phyloP scores from a whole-genome alignment of 2,797 vertebrate species.

The Sebastes nivosus region DNA sequence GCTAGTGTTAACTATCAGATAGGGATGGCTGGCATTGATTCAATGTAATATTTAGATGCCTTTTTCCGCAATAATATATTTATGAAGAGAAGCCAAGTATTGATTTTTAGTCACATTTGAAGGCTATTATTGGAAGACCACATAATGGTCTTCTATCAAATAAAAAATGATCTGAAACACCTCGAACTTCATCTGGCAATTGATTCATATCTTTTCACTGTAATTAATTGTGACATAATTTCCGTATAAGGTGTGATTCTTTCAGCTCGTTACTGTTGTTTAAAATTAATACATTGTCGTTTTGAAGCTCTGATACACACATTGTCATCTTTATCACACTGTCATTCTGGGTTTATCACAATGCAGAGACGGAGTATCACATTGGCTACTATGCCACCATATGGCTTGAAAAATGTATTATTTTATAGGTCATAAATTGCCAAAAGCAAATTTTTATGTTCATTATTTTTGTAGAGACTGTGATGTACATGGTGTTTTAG shows the following conservation, averaged over 20 bases:
- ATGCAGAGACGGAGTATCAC: background rate
- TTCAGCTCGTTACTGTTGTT: background rate
- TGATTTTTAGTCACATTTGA: conserved; percentile 36
- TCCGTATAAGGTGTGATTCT: background rate
- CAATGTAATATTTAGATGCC: conserved; percentile 9
- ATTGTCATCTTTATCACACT: background rate
- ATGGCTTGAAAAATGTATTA: background rate
- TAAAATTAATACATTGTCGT: background rate
- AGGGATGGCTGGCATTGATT: conserved; percentile 13
- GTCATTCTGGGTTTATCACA: background rate
- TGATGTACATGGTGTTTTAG: background rate
- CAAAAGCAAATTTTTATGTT: background rate
- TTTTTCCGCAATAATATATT: conserved; percentile 13
- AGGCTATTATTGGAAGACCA: conserved; percentile 25
- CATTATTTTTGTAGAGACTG: background rate
- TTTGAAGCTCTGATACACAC: background rate
- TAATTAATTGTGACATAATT: conserved; percentile 30
- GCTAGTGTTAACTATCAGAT: conserved; percentile 19
- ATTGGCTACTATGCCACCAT: background rate
- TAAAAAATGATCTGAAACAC: conserved; percentile 18
- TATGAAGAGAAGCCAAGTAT: conserved; percentile 34
- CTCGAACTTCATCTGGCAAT: conserved; percentile 6
- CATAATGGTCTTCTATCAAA: conserved; percentile 26
- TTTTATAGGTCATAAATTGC: background rate
- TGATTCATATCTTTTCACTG: conserved; percentile 1